Evolutionary conservation across 2,113 vertebrate species (phyloP).

Genomic region (Varanus salvator): DNA sequence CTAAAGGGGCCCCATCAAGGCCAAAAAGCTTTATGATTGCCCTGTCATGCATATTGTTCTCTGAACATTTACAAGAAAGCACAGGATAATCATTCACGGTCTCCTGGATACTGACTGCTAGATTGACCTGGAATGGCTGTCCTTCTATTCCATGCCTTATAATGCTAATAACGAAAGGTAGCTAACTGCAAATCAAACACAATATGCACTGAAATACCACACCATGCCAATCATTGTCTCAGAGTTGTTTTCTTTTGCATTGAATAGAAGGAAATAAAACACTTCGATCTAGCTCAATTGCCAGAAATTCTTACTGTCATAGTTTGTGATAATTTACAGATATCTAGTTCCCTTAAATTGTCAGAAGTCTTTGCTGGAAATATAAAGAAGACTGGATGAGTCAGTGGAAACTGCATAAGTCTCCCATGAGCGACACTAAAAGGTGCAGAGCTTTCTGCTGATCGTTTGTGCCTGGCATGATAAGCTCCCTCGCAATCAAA

Average conservation of each 20-base stretch:
- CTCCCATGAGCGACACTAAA: constrained; percentile 20
- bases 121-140: neutral
- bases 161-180: constrained; percentile 44
- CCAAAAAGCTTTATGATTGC: neutral
- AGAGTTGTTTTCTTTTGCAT: constrained; percentile 39
- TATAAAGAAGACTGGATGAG: constrained; percentile 38
- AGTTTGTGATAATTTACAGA: neutral
- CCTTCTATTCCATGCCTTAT: constrained; percentile 28
- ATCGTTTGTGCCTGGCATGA: neutral
- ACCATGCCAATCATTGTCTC: constrained; percentile 61
- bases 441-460: constrained; percentile 8
- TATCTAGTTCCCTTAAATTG: constrained; percentile 38
- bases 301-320: neutral
- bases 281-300: neutral
- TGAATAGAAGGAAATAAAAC: constrained; percentile 21
- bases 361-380: constrained; percentile 44
- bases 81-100: neutral
- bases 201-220: constrained; percentile 60
- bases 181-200: constrained; percentile 55
- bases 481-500: neutral
- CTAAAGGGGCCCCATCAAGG: neutral
- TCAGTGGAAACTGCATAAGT: constrained; percentile 30
- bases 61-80: neutral
- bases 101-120: neutral
- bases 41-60: neutral